Conservation (phyloP, 2,888 invertebrate genomes). For the Disparrhopalites patrizii region DNA sequence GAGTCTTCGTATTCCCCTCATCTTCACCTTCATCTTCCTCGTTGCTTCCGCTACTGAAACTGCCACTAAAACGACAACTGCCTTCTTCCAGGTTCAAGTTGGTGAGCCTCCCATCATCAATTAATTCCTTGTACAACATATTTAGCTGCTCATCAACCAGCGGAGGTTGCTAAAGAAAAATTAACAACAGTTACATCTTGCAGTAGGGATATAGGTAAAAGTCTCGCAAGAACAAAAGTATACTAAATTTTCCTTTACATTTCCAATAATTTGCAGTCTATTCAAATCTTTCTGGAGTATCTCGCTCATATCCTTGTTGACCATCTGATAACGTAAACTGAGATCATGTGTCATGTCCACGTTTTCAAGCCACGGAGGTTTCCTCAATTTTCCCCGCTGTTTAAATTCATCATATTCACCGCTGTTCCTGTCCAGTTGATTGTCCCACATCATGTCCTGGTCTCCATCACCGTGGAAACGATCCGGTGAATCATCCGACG, state of each 20-base stretch:
- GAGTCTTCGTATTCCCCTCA: not conserved
- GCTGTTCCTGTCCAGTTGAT: not conserved
- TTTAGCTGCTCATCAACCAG: constrained; percentile 69
- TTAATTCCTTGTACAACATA: constrained; percentile 66
- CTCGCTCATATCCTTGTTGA: constrained; percentile 58
- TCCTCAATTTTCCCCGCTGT: constrained; percentile 28
- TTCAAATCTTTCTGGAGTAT: constrained; percentile 62
- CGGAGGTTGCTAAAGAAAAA: constrained; percentile 56
- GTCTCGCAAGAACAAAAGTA: no score
- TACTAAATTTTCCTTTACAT: constrained; percentile 52
- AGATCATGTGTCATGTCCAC: constrained; percentile 64
- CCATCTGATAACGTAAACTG: constrained; percentile 66
- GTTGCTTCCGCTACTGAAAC: constrained; percentile 49
- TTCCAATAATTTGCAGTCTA: constrained; percentile 57
- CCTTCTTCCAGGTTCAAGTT: constrained; percentile 63
- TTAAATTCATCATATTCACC: not conserved
- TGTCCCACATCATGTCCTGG: constrained; percentile 16
- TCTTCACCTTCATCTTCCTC: constrained; percentile 32
- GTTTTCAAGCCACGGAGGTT: constrained; percentile 65
- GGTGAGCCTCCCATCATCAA: constrained; percentile 58
- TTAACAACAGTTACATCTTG: not conserved
- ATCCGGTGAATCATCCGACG: not conserved
- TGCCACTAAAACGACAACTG: constrained; percentile 56
- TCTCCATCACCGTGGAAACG: not conserved
- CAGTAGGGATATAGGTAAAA: not conserved